Conservation (phyloP, 2,113 vertebrate genomes). For the Corythornis cristatus region DNA sequence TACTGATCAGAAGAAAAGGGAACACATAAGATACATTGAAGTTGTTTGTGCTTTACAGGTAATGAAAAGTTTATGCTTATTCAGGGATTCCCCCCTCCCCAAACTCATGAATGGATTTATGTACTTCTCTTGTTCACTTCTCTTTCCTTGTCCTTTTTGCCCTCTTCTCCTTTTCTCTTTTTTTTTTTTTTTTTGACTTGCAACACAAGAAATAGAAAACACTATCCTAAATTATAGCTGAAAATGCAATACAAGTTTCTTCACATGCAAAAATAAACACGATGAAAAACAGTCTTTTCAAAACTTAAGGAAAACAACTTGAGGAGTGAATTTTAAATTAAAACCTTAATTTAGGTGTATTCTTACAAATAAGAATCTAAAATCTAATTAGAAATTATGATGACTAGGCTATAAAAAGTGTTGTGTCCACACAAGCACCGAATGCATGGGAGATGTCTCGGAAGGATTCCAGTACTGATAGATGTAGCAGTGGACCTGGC, state of each 20-base stretch:
- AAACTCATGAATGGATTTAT: not conserved
- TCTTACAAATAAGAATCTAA: not conserved
- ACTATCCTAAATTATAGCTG: not conserved
- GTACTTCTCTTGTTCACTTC: not conserved
- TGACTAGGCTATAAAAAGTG: not conserved
- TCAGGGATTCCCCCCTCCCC: fast-evolving
- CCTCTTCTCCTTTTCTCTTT: not conserved
- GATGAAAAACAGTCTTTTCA: not conserved
- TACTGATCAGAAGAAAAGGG: not conserved
- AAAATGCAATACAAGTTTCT: not conserved
- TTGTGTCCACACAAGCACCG: not conserved
- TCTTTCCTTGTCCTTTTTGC: not conserved
- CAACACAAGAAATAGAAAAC: not conserved
- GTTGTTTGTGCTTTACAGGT: not conserved
- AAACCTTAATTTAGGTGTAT: not conserved
- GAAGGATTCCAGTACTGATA: not conserved
- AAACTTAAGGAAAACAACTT: not conserved
- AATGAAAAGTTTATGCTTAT: not conserved
- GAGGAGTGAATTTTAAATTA: not conserved
- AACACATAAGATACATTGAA: not conserved
- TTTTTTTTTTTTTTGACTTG: not conserved
- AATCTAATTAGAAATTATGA: not conserved
- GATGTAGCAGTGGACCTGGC: not conserved
- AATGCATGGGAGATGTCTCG: not conserved
- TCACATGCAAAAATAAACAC: not conserved